Conservation (phyloP, 2,888 invertebrate genomes). For the Megastigmus dorsalis region DNA sequence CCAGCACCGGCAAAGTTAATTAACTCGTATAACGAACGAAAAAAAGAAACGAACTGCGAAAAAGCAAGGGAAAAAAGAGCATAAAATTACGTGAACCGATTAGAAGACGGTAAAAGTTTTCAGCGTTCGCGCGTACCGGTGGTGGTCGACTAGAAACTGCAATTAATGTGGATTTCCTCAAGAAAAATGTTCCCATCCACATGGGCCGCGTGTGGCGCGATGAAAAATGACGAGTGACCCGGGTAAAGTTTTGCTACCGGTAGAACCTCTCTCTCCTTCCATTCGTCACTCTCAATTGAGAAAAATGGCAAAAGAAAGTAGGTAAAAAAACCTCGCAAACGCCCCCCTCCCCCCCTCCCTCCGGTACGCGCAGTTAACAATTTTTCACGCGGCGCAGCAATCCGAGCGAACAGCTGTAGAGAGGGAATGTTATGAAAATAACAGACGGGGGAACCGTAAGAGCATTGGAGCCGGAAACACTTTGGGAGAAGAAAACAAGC, state of each 20-base stretch:
- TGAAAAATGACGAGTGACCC: conserved; percentile 11
- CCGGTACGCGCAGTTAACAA: not conserved
- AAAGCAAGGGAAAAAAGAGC: no score
- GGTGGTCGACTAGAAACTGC: no score
- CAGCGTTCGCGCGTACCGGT: not conserved
- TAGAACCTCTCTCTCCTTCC: not conserved
- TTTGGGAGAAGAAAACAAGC: conserved; percentile 9
- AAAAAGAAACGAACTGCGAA: no score
- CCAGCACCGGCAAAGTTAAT: no score
- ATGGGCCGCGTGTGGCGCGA: not conserved
- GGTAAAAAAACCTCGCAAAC: not conserved
- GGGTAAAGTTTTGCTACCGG: not conserved
- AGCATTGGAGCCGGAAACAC: conserved; percentile 1
- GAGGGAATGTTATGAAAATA: conserved; percentile 1
- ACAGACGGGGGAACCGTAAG: not conserved
- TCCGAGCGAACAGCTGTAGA: not conserved
- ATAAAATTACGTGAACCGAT: conserved; percentile 3
- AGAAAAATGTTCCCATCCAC: not conserved
- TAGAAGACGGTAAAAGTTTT: not conserved
- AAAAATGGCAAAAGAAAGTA: not conserved
- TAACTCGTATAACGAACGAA: no score
- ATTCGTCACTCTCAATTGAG: conserved; percentile 25
- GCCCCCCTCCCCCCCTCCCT: not conserved
- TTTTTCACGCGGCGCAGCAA: not conserved
- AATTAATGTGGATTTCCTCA: conserved; percentile 4